Percentiles rank a stretch among this genome's conserved stretches.
These are phyloP conservation scores for Leptatherina wallacei DNA, from an alignment of 2,797 vertebrate species.

Conservation along the genomic window DNA sequence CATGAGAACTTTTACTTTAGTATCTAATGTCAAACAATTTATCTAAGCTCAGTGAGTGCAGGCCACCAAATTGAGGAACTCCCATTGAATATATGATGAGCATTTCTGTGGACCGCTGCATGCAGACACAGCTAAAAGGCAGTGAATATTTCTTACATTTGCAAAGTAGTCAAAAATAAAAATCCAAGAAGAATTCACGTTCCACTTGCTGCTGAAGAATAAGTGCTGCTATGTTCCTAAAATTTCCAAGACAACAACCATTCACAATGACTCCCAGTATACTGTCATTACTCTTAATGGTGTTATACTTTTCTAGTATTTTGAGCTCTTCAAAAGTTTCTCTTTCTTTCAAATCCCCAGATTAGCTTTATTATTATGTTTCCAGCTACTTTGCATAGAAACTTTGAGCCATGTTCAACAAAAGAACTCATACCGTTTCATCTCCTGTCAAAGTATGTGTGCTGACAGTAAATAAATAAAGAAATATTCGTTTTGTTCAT, in stretches of 20 bases:
- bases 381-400: constrained; percentile 59
- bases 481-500: constrained; percentile 70
- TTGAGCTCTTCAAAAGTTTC: constrained; percentile 26
- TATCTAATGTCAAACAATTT: neutral
- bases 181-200: neutral
- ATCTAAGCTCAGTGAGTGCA: neutral
- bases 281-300: constrained; percentile 27
- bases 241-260: constrained; percentile 10
- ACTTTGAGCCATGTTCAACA: constrained; percentile 67
- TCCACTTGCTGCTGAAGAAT: neutral
- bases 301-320: constrained; percentile 8
- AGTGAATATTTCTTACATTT: neutral
- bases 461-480: constrained; percentile 79
- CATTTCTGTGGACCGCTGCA: too few relatives aligned
- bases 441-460: constrained; percentile 72
- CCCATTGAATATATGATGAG: neutral
- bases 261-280: constrained; percentile 11
- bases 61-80: neutral
- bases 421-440: constrained; percentile 64
- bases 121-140: neutral
- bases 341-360: constrained; percentile 39
- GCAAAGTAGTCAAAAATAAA: neutral
- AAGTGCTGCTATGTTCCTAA: constrained; percentile 9
- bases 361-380: constrained; percentile 62
- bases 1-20: neutral